A percentile compares a stretch with the other conserved stretches of the same genome.
phyloP scores from a whole-genome alignment of 2,888 invertebrate species.

The Falcaria lacertinaria region DNA sequence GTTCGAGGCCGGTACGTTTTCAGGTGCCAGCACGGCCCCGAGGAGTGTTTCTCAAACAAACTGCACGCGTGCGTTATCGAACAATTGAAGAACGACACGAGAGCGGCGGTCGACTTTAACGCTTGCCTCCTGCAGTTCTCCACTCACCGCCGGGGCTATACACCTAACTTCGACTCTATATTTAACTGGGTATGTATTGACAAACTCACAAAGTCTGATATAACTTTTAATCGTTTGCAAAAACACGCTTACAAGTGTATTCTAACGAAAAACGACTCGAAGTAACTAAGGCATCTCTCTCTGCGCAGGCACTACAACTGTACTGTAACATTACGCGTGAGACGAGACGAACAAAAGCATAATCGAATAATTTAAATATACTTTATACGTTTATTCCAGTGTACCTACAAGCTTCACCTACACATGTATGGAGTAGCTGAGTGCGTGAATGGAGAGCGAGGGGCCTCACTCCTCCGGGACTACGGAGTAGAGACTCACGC shows the following conservation, averaged over 20 bases:
- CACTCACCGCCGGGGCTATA: constrained; percentile 12
- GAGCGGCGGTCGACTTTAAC: constrained; percentile 79
- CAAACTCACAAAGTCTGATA: too few relatives aligned
- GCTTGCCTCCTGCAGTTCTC: constrained; percentile 48
- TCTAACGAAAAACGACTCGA: too few relatives aligned
- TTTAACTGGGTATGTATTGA: constrained; percentile 29
- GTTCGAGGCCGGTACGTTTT: constrained; percentile 55
- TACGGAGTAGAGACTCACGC: constrained; percentile 38
- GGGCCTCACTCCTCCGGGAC: constrained; percentile 28
- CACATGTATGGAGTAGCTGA: constrained; percentile 26
- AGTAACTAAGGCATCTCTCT: too few relatives aligned
- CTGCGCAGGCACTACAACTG: too few relatives aligned
- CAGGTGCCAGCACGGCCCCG: constrained; percentile 85
- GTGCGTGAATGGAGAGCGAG: constrained; percentile 31
- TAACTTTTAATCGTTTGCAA: too few relatives aligned
- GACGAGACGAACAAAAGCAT: too few relatives aligned
- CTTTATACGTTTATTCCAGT: constrained; percentile 30
- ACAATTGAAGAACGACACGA: constrained; percentile 75
- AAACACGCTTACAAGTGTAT: too few relatives aligned
- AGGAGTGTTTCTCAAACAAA: constrained; percentile 89
- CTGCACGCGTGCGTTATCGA: constrained; percentile 88
- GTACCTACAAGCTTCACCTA: constrained; percentile 26
- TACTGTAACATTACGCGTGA: too few relatives aligned
- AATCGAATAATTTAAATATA: neutral
- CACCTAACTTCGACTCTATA: constrained; percentile 14